Evolutionary conservation across 2,113 vertebrate genomes (phyloP), one percentile per base, ranked within the genome.

Genomic region (Burhinus bistriatus): DNA sequence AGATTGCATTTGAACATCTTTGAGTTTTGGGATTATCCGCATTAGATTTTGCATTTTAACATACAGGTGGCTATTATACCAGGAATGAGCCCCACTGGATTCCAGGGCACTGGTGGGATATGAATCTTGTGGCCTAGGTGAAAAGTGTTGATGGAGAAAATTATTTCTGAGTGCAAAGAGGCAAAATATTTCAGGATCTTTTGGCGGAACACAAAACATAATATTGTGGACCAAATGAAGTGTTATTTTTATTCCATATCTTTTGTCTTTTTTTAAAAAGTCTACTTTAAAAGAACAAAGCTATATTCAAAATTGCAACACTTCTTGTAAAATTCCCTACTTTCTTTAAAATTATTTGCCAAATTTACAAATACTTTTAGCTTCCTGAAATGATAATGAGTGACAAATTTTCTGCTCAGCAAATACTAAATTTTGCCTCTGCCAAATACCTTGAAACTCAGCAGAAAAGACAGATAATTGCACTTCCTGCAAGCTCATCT

Each of bases 381-480:
- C 64, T 89, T 91, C 55, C 64, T 92, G 69, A 89, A 91, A 78
- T 58, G 9, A 59, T 89, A 80, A 75, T 23, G 30, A 73, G 26
- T 58, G 42, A 81, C 42, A 87, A 84, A 91, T 87, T 81, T 95
- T 45, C 72, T 92, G 64, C 54, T 81, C 15, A 84, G 71, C 72
- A 91, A 78, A 81, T 38, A 59, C 7, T 71, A 81, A 73, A 16
- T 75, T 83, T 89, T 89, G 36, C 45, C 55, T 87, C 78, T 84
- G 81, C 47, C 83, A 94, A 75, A 94, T 47, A 58, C 69, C 76
- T 95, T 78, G 72, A 91, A 92, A 87, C 68, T 92, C 81, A 55
- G 42, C 64, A 94, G 77, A 87, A 94, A 73, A 90, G 26, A 38
- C 18, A 92, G 59, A 76, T 96, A 95, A 84, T 91, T 94, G 42